Percentiles rank a stretch among this genome's conserved stretches.
Conservation (phyloP, 1,140 invertebrate genomes). For the Temnothorax longispinosus region DNA sequence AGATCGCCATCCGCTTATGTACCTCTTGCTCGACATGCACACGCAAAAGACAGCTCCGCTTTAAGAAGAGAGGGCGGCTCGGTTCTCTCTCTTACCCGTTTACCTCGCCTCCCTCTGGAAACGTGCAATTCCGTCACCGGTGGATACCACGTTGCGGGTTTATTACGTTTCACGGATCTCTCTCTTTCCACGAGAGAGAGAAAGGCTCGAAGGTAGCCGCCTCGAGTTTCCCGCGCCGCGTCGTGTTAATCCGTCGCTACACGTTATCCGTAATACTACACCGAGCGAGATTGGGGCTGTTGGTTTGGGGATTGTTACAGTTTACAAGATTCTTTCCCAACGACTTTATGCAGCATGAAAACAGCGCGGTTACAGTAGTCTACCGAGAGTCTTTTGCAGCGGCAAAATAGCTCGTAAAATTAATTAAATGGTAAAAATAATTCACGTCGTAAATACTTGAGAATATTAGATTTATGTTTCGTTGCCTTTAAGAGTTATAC, state of each 20-base stretch:
- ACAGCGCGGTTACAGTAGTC: background rate
- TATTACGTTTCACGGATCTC: conserved; percentile 44
- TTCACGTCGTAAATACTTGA: background rate
- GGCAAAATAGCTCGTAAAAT: background rate
- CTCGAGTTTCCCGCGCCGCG: background rate
- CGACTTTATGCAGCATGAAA: background rate
- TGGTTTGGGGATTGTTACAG: background rate
- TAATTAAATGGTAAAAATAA: background rate
- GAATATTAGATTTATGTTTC: background rate
- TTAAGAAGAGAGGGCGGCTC: background rate
- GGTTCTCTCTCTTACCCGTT: background rate
- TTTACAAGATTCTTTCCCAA: background rate
- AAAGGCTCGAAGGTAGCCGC: background rate
- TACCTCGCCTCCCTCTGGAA: background rate
- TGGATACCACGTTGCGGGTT: conserved; percentile 33
- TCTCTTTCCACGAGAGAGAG: conserved; percentile 13
- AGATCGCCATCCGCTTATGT: background rate
- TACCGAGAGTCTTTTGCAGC: background rate
- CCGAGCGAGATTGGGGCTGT: conserved; percentile 17
- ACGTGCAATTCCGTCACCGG: conserved; percentile 16
- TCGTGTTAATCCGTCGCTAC: conserved; percentile 9
- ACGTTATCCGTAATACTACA: conserved; percentile 5
- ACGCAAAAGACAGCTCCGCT: conserved; percentile 21
- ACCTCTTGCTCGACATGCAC: background rate
- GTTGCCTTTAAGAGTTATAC: background rate